These are phyloP conservation scores for Geotria australis DNA, from an alignment of 2,797 vertebrate genomes.

Conservation along the genomic window DNA sequence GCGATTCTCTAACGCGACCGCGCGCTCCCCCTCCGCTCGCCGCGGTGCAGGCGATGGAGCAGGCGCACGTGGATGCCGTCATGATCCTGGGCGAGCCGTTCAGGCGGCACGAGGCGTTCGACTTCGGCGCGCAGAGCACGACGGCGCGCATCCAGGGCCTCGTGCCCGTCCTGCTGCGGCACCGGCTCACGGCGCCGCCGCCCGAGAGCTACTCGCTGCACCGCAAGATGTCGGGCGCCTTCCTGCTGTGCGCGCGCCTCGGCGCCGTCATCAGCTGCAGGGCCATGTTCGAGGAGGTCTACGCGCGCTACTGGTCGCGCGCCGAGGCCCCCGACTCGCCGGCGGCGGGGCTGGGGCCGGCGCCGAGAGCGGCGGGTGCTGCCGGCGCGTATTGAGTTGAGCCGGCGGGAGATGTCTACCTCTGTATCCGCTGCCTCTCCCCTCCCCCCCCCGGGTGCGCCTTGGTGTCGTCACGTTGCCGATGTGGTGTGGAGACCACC, in stretches of 20 bases:
- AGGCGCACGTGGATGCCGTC: constrained; percentile 69
- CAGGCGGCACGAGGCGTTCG: constrained; percentile 25
- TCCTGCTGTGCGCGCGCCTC: constrained; percentile 86
- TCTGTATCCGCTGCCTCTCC: too few species aligned
- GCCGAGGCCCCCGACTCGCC: not conserved
- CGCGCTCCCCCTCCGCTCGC: too few species aligned
- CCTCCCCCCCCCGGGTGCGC: too few species aligned
- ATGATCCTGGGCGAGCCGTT: constrained; percentile 93
- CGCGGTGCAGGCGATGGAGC: constrained; percentile 57
- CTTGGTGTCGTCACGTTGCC: too few species aligned
- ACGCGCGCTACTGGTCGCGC: constrained; percentile 32
- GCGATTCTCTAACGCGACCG: not conserved
- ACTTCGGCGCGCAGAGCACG: constrained; percentile 60
- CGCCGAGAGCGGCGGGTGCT: too few species aligned
- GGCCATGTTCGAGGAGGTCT: constrained; percentile 43
- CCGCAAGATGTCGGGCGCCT: constrained; percentile 90
- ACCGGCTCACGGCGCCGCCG: constrained; percentile 58
- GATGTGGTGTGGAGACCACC: too few species aligned
- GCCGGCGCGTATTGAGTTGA: too few species aligned
- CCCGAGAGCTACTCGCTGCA: constrained; percentile 93
- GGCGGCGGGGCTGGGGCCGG: too few species aligned
- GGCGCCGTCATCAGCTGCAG: constrained; percentile 45
- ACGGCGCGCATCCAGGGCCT: constrained; percentile 74
- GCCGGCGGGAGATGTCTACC: too few species aligned
- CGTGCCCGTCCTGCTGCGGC: constrained; percentile 75